Evolutionary conservation across 2,888 invertebrate species (phyloP).

Genomic region (Ceramica pisi): DNA sequence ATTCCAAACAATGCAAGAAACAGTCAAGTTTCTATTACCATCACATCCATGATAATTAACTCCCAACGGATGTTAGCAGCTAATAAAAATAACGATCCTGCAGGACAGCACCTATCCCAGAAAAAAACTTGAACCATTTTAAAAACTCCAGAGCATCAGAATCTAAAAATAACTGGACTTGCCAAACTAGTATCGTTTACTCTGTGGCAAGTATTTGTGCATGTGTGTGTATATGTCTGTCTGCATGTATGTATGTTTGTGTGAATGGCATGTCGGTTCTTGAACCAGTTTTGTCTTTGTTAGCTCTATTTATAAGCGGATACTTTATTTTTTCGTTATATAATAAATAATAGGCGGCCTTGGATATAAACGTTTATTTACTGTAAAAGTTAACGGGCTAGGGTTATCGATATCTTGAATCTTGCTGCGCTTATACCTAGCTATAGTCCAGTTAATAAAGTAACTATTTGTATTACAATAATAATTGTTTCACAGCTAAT

Average conservation of each 20-base stretch:
- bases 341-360: constrained; percentile 43
- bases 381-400: neutral
- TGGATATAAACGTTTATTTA: constrained; percentile 27
- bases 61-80: constrained; percentile 3
- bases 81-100: constrained; percentile 38
- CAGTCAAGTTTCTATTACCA: constrained; percentile 8
- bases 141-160: constrained; percentile 39
- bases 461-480: neutral
- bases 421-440: neutral
- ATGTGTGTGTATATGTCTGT: constrained; percentile 19
- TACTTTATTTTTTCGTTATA: constrained; percentile 45
- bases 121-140: constrained; percentile 36
- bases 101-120: constrained; percentile 35
- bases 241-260: constrained; percentile 32
- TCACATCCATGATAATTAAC: neutral
- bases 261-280: constrained; percentile 53
- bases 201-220: constrained; percentile 30
- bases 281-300: constrained; percentile 62
- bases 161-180: constrained; percentile 60
- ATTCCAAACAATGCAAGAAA: too few relatives aligned
- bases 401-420: neutral
- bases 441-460: neutral
- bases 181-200: constrained; percentile 56
- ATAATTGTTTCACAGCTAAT: neutral
- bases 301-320: constrained; percentile 43